These are phyloP conservation scores for Oasisia sp. DNA, from an alignment of 2,888 invertebrate species.

Conservation along the genomic window DNA sequence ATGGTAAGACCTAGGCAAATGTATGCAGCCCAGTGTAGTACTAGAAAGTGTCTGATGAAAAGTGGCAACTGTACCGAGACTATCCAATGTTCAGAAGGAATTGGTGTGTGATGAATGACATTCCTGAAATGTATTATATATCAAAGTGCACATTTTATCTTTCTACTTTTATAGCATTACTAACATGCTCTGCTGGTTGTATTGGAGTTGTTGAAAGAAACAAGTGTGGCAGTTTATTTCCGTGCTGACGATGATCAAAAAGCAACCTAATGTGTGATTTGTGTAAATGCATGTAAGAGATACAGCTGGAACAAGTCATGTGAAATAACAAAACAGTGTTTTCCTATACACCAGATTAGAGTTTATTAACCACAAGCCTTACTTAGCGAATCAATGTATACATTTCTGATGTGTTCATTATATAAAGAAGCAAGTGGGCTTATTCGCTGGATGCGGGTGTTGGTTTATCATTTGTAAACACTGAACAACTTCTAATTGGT, in stretches of 20 bases:
- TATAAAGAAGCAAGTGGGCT: background rate
- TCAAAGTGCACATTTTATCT: background rate
- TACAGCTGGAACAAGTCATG: background rate
- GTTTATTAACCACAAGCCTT: background rate
- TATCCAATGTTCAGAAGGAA: background rate
- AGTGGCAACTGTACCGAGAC: background rate
- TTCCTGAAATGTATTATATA: background rate
- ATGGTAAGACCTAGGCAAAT: background rate
- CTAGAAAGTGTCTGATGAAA: background rate
- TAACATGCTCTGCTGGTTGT: too few species aligned
- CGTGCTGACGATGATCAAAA: background rate
- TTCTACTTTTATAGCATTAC: too few species aligned
- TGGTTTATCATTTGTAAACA: background rate
- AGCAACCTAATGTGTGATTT: background rate
- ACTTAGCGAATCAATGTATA: background rate
- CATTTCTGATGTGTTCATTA: background rate
- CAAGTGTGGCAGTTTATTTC: too few species aligned
- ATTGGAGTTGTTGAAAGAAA: too few species aligned
- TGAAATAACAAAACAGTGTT: constrained; percentile 1
- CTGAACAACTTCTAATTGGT: background rate
- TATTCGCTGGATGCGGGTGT: background rate
- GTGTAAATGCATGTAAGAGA: background rate
- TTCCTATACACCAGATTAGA: background rate
- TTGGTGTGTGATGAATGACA: background rate
- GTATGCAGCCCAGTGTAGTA: background rate